Conservation (phyloP, 2,888 invertebrate species). For the Pollenia amentaria region DNA sequence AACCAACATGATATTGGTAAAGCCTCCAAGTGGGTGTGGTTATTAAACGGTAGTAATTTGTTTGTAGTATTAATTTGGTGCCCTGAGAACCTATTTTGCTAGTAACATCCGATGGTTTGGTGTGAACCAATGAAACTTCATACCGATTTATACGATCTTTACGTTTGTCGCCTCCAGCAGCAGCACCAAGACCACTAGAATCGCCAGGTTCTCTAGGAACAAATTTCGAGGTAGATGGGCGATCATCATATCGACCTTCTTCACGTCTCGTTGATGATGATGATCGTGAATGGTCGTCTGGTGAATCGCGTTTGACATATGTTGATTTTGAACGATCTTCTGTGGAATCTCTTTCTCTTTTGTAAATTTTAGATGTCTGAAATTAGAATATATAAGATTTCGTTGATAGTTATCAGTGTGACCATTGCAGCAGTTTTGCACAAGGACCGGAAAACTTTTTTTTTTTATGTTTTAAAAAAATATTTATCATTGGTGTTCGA, state of each 20-base stretch:
- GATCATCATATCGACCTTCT: constrained; percentile 35
- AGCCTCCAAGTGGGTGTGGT: constrained; percentile 89
- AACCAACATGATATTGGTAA: constrained; percentile 91
- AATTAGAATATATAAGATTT: constrained; percentile 32
- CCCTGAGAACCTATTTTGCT: constrained; percentile 86
- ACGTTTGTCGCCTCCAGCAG: constrained; percentile 41
- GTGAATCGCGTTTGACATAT: constrained; percentile 64
- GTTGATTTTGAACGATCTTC: constrained; percentile 47
- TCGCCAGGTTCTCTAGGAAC: background rate
- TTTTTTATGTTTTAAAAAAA: too few relatives aligned
- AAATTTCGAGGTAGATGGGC: constrained; percentile 42
- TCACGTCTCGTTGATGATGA: constrained; percentile 46
- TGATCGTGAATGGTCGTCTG: constrained; percentile 60
- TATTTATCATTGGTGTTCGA: too few relatives aligned
- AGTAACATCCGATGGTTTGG: constrained; percentile 80
- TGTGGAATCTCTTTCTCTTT: constrained; percentile 51
- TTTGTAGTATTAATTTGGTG: constrained; percentile 84
- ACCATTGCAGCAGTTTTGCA: too few relatives aligned
- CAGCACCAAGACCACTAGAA: constrained; percentile 2
- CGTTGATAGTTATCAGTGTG: background rate
- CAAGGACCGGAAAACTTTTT: too few relatives aligned
- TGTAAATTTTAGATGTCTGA: constrained; percentile 63
- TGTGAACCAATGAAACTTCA: constrained; percentile 79
- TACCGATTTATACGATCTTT: constrained; percentile 70
- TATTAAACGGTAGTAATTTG: constrained; percentile 90